Evolutionary conservation across 2,113 vertebrate genomes (phyloP).

Genomic region (Catharus minimus): DNA sequence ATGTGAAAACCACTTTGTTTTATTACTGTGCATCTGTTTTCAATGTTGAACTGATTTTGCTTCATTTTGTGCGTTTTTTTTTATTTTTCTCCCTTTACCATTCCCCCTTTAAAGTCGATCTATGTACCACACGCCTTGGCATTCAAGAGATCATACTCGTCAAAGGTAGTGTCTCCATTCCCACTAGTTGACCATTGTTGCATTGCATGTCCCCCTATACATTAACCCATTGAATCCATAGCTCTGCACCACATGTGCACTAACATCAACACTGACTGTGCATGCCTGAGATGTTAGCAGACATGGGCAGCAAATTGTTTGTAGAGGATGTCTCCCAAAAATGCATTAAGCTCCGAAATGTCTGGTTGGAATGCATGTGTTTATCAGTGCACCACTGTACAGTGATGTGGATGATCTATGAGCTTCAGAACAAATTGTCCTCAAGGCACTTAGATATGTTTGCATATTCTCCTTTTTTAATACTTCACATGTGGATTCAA

Average conservation of each 20-base stretch:
- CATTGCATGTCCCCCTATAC: constrained; percentile 68
- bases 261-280: constrained; percentile 59
- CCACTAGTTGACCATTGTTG: constrained; percentile 66
- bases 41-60: constrained; percentile 80
- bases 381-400: not conserved
- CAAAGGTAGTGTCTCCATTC: constrained; percentile 92
- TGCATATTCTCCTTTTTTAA: not conserved
- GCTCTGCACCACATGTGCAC: constrained; percentile 48
- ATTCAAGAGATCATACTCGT: constrained; percentile 93
- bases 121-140: constrained; percentile 96
- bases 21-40: constrained; percentile 71
- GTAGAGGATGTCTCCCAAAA: not conserved
- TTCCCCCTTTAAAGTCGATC: constrained; percentile 88
- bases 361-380: constrained; percentile 49
- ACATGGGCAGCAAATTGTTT: not conserved
- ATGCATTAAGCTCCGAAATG: not conserved
- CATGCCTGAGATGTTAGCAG: constrained; percentile 55
- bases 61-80: constrained; percentile 81
- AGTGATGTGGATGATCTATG: not conserved
- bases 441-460: not conserved
- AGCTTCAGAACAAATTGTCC: not conserved
- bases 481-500: not conserved
- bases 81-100: constrained; percentile 70
- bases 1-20: constrained; percentile 25
- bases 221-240: constrained; percentile 64